Evolutionary conservation across 2,888 invertebrate species (phyloP).

Genomic region (Dione juno): DNA sequence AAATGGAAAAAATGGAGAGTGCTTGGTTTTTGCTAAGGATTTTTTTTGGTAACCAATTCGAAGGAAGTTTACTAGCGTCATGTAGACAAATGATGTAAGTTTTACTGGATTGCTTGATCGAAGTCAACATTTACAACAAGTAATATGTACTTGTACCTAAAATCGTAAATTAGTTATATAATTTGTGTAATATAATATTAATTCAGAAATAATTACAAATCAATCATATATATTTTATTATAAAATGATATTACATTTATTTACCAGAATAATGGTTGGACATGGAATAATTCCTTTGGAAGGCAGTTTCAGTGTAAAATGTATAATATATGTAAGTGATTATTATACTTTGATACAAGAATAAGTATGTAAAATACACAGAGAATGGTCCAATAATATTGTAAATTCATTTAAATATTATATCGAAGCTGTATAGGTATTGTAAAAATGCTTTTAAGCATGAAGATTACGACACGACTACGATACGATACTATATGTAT

Average conservation of each 20-base stretch:
- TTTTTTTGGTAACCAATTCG: not conserved
- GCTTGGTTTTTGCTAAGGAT: no score
- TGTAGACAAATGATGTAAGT: not conserved
- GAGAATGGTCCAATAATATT: conserved; percentile 49
- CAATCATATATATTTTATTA: conserved; percentile 8
- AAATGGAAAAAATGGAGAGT: no score
- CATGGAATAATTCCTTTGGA: conserved; percentile 18
- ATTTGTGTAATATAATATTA: not conserved
- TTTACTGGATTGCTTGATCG: no score
- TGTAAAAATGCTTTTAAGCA: conserved; percentile 4
- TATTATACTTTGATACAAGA: conserved; percentile 13
- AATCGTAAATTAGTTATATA: not conserved
- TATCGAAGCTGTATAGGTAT: not conserved
- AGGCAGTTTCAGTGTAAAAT: conserved; percentile 26
- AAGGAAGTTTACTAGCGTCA: not conserved
- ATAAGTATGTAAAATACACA: conserved; percentile 25
- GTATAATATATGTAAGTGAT: conserved; percentile 4
- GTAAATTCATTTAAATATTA: conserved; percentile 41
- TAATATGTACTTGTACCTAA: not conserved
- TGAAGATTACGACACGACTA: not conserved
- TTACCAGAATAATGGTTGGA: conserved; percentile 18
- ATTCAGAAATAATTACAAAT: not conserved
- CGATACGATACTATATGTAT: not conserved
- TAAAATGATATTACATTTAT: not conserved
- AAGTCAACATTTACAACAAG: no score